Percentiles rank a stretch among this genome's conserved stretches.
These are phyloP conservation scores for Hyles lineata DNA, from an alignment of 2,888 invertebrate genomes.

Conservation along the genomic window DNA sequence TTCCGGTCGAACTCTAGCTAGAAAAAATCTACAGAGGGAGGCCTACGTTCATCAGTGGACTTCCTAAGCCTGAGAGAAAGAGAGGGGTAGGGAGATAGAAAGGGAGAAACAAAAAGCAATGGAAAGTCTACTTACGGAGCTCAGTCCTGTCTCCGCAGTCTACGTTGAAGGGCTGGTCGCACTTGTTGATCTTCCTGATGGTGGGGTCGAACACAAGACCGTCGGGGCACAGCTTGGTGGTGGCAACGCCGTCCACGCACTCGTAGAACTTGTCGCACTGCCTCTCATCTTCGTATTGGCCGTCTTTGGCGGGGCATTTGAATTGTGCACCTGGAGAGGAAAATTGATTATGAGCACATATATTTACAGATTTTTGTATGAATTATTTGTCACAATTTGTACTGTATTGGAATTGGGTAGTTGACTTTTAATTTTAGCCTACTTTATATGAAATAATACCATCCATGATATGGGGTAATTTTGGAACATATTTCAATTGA, in stretches of 20 bases:
- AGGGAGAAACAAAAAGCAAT: background rate
- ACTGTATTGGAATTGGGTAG: no score
- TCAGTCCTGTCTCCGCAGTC: constrained; percentile 95
- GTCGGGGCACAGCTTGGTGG: constrained; percentile 92
- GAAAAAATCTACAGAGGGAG: no score
- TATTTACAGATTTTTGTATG: background rate
- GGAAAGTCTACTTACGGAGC: constrained; percentile 94
- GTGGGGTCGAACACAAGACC: constrained; percentile 94
- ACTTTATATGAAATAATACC: background rate
- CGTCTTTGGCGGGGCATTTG: constrained; percentile 92
- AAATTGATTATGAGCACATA: constrained; percentile 22
- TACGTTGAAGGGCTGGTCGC: constrained; percentile 96
- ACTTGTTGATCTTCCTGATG: constrained; percentile 94
- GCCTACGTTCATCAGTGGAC: no score
- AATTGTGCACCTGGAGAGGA: constrained; percentile 84
- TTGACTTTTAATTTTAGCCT: no score
- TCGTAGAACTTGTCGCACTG: constrained; percentile 96
- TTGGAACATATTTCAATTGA: no score
- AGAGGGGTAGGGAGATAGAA: no score
- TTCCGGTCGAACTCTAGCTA: no score
- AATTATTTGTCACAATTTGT: background rate
- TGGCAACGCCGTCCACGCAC: constrained; percentile 89
- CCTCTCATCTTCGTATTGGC: constrained; percentile 90
- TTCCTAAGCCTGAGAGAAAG: no score
- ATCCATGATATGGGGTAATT: background rate